Evolutionary conservation across 2,797 vertebrate genomes (phyloP), one percentile per base, ranked within the genome.

Genomic region (Macroramphosus scolopax): DNA sequence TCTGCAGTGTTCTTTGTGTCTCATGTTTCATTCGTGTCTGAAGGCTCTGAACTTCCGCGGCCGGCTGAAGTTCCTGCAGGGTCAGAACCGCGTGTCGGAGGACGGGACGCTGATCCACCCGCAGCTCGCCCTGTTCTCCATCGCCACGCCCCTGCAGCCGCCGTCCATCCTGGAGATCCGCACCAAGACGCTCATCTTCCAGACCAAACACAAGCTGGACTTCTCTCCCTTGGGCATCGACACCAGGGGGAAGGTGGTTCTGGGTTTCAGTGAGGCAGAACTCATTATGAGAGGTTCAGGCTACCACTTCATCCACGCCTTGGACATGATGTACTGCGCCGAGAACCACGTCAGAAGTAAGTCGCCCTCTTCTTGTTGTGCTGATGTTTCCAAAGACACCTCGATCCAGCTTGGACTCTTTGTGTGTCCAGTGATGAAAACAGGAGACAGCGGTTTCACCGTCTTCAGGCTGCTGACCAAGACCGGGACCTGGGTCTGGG

Each of bases 151-250:
- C 0, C 60, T 89, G 46, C 91, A 92, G 78, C 77, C 88, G 0
- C 83, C 91, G 6, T 87, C 92, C 44, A 91, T 93, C 67, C 59
- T 92, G 71, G 89, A 94, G 79, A 91, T 94, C 64, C 73, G 51
- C 9, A 87, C 83, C 34, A 90, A 93, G 80, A 90, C 59, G 0
- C 68, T 92, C n/a, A 54, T 92, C 24, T 94, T 94, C 76, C 90
- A 93, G 82, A 89, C 88, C 51, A 94, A 95, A 52, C 90, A 93
- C 84, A 92, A 91, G 75, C 75, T 94, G 73, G 92, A 94, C 80
- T 94, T 94, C 71, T 89, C 90, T 0, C 91, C 92, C 0, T 2
- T 71, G 31, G 87, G 87, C 57, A 87, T 92, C 18, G 91, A 93
- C 56, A 58, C 85, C 48, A 64, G 87, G 92, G 84, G 77, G 7